Evolutionary conservation across 1,140 invertebrate genomes (phyloP), one percentile per base, ranked within the genome.

Genomic region (Drosophila hydei): DNA sequence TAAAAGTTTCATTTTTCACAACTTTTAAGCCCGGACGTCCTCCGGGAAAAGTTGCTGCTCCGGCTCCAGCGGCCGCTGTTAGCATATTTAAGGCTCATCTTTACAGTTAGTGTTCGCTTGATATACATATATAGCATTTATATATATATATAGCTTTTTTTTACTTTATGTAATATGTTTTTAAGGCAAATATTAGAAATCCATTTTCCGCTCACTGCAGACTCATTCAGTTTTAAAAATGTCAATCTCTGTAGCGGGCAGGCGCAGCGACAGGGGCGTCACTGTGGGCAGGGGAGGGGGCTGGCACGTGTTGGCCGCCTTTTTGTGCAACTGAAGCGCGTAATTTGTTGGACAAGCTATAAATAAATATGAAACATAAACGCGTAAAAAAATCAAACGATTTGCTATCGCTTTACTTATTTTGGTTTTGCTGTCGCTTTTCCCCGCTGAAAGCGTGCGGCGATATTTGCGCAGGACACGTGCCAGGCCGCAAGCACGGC

Each of bases 1-100:
- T 89, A 89, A 90, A 90, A 90, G 74, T 89, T 90, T 90, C 83
- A 90, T 90, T 90, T 90, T 90, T 89, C 88, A 90, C 88, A 89
- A 84, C 88, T 90, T 84, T 90, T 90, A 90, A 90, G 88, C 77
- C 88, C 83, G 89, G 89, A 90, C 79, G 75, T 90, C 88, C 88
- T 89, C 56, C 80, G 88, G 88, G 88, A 88, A 84, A 78, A 79
- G 73, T 77, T 76, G 60, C 38, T 21, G 52, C 12, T 56, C 64
- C 38, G 75, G 11, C 1, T 33, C n/a, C n/a, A n/a, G n/a, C n/a
- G n/a, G n/a, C 47, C 68, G 33, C 52, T 25, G 45, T 16, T 65
- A 67, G 76, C 88, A 79, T 87, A 90, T 89, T 90, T 89, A 81
- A 81, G 87, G 74, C 71, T 73, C 40, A 74, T 62, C 50, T 58